phyloP scores from a whole-genome alignment of 2,113 vertebrate genomes.

The Euleptes europaea region DNA sequence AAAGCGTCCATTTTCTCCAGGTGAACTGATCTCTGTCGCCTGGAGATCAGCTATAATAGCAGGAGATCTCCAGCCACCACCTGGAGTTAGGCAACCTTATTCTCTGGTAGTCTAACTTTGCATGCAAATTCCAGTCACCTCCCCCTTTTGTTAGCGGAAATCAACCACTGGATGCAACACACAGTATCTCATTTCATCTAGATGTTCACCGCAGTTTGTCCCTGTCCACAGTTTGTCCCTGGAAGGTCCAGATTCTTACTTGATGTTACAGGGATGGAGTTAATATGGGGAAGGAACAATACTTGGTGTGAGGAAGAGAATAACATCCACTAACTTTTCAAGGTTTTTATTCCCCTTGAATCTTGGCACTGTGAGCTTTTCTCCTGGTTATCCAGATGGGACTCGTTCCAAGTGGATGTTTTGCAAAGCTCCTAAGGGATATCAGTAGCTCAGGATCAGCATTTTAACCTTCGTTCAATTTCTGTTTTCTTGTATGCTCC shows the following conservation, averaged over 20 bases:
- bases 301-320: neutral
- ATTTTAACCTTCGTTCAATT: constrained; percentile 56
- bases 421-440: constrained; percentile 46
- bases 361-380: neutral
- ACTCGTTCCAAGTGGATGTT: constrained; percentile 40
- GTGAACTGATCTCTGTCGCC: no score
- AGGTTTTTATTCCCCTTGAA: constrained; percentile 4
- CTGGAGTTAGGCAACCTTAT: no score
- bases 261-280: neutral
- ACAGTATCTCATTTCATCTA: no score
- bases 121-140: no score
- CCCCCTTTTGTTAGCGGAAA: no score
- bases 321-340: constrained; percentile 12
- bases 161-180: no score
- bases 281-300: fast-evolving
- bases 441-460: constrained; percentile 50
- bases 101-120: no score
- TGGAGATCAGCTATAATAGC: no score
- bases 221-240: neutral
- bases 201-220: no score
- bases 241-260: neutral
- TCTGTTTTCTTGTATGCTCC: constrained; percentile 23
- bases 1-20: no score
- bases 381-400: constrained; percentile 51
- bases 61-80: no score